Percentiles rank a stretch among this genome's conserved stretches.
Evolutionary conservation across 1,140 invertebrate species (phyloP).

Genomic region (Tachypleus tridentatus): DNA sequence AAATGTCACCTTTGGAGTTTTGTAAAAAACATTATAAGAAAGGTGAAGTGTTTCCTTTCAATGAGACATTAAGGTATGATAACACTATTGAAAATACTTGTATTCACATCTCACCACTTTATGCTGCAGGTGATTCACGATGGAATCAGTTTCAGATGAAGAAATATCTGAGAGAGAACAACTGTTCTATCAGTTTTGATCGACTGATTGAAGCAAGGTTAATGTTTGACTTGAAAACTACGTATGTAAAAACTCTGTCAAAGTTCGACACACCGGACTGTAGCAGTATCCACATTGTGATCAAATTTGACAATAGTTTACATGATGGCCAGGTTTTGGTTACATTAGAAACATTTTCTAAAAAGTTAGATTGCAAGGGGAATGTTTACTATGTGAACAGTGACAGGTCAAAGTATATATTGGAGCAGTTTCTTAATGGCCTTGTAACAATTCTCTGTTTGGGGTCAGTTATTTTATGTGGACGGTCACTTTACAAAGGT

Average conservation of each 20-base stretch:
- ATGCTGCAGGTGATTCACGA: slow-evolving; percentile 17
- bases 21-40: slow-evolving; percentile 68
- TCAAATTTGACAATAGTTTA: slow-evolving; percentile 30
- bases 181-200: slow-evolving; percentile 57
- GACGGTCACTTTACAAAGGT: slow-evolving; percentile 74
- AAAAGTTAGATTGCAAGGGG: slow-evolving; percentile 64
- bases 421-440: slow-evolving; percentile 55
- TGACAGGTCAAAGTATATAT: slow-evolving; percentile 11
- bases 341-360: slow-evolving; percentile 58
- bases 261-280: slow-evolving; percentile 76
- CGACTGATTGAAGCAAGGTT: slow-evolving; percentile 53
- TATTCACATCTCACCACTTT: slow-evolving; percentile 34
- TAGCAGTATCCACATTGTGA: slow-evolving; percentile 62
- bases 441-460: slow-evolving; percentile 75
- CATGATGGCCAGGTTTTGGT: slow-evolving; percentile 62
- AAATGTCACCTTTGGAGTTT: slow-evolving; percentile 50
- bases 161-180: slow-evolving; percentile 45
- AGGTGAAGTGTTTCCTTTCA: slow-evolving; percentile 71
- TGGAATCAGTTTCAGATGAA: slow-evolving; percentile 42
- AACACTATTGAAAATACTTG: slow-evolving; percentile 37
- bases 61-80: slow-evolving; percentile 83
- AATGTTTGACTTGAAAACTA: slow-evolving; percentile 67
- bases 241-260: slow-evolving; percentile 72
- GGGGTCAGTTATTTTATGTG: slow-evolving; percentile 72
- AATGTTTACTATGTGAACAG: slow-evolving; percentile 40